phyloP scores from a whole-genome alignment of 2,888 invertebrate species.

The Idaea straminata region DNA sequence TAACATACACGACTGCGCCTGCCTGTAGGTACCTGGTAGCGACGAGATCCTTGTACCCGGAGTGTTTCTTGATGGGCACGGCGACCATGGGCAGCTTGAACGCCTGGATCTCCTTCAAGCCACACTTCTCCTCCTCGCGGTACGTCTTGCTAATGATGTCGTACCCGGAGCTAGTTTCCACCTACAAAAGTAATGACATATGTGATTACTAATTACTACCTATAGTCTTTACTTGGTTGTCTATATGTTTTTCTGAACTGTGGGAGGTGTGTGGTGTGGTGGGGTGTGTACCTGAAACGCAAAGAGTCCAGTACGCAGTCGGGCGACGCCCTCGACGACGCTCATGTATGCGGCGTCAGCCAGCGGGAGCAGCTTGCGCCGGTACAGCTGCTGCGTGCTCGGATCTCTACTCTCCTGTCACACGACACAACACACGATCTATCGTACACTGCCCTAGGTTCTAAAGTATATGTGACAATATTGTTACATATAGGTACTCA shows the following conservation, averaged over 20 bases:
- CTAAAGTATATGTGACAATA: too few relatives aligned
- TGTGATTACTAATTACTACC: too few relatives aligned
- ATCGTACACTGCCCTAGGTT: too few relatives aligned
- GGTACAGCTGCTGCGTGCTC: slow-evolving; percentile 72
- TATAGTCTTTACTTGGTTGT: neutral
- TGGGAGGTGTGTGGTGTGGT: too few relatives aligned
- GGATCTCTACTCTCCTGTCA: slow-evolving; percentile 77
- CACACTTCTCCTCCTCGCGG: slow-evolving; percentile 82
- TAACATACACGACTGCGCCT: neutral
- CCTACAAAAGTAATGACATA: slow-evolving; percentile 37
- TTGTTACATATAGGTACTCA: too few relatives aligned
- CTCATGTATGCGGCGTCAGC: slow-evolving; percentile 76
- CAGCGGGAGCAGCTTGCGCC: slow-evolving; percentile 76
- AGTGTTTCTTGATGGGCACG: slow-evolving; percentile 76
- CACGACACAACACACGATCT: neutral
- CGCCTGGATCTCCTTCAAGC: slow-evolving; percentile 79
- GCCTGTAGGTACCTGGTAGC: slow-evolving; percentile 49
- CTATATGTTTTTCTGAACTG: neutral
- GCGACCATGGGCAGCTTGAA: slow-evolving; percentile 79
- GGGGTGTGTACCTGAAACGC: slow-evolving; percentile 73
- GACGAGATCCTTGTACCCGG: slow-evolving; percentile 80
- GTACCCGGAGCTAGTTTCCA: slow-evolving; percentile 80
- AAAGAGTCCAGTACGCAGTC: slow-evolving; percentile 76
- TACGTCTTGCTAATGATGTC: slow-evolving; percentile 81
- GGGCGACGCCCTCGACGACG: slow-evolving; percentile 76